Evolutionary conservation across 2,888 invertebrate species (phyloP).

Genomic region (Elysia crispata): DNA sequence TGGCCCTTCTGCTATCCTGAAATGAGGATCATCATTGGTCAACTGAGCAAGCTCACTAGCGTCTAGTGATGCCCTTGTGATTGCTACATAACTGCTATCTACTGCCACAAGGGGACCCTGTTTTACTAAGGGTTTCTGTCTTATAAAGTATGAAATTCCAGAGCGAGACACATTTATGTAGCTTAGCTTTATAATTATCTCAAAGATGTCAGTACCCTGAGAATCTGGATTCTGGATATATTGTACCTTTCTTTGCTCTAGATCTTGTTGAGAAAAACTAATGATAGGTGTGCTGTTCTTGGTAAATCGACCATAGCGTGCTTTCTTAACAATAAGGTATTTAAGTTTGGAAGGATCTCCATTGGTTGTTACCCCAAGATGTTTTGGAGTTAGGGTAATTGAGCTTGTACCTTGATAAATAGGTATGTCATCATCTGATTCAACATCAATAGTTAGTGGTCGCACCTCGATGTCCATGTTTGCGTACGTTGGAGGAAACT

Average conservation of each 20-base stretch:
- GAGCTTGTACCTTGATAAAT: constrained; percentile 91
- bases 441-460: constrained; percentile 84
- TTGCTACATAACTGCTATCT: constrained; percentile 82
- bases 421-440: constrained; percentile 76
- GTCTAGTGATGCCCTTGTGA: constrained; percentile 85
- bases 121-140: constrained; percentile 84
- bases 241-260: constrained; percentile 88
- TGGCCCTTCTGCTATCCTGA: constrained; percentile 86
- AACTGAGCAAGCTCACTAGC: constrained; percentile 88
- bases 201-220: constrained; percentile 89
- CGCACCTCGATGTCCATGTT: constrained; percentile 89
- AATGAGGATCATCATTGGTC: constrained; percentile 92
- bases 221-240: constrained; percentile 97
- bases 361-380: constrained; percentile 91
- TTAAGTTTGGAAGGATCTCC: constrained; percentile 83
- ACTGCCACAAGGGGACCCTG: constrained; percentile 80
- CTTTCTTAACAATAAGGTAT: constrained; percentile 88
- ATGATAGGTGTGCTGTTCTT: constrained; percentile 86
- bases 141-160: constrained; percentile 79
- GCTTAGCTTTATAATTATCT: constrained; percentile 59
- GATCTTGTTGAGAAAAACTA: constrained; percentile 87
- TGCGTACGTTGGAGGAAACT: constrained; percentile 88
- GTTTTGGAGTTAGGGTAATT: constrained; percentile 85
- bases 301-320: constrained; percentile 90
- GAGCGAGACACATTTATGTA: constrained; percentile 52